Evolutionary conservation across 1,140 invertebrate species (phyloP).

Genomic region (Pogonomyrmex barbatus): DNA sequence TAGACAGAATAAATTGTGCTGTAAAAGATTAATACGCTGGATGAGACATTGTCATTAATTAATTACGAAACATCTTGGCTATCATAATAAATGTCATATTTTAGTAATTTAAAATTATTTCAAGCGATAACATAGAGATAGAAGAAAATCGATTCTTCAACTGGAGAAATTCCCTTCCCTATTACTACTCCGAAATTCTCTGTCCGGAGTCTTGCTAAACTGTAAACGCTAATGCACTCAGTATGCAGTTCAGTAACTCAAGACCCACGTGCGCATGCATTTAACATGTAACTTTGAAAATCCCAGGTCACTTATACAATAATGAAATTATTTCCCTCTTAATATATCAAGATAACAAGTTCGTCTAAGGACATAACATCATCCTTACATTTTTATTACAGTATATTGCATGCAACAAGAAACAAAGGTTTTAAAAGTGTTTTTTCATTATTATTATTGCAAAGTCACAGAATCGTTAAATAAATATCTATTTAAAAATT

Average conservation of each 20-base stretch:
- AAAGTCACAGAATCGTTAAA: background rate
- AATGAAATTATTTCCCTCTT: slow-evolving; percentile 55
- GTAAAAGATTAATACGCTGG: background rate
- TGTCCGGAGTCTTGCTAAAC: slow-evolving; percentile 42
- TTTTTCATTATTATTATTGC: background rate
- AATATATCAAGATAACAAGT: slow-evolving; percentile 25
- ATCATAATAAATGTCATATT: slow-evolving; percentile 6
- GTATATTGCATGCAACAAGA: background rate
- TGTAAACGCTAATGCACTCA: slow-evolving; percentile 42
- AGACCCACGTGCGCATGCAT: slow-evolving; percentile 17
- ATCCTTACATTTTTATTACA: slow-evolving; percentile 31
- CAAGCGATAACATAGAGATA: background rate
- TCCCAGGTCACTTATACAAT: slow-evolving; percentile 54
- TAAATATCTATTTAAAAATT: background rate
- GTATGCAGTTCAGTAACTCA: slow-evolving; percentile 37
- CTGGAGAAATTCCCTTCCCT: background rate
- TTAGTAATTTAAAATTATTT: slow-evolving; percentile 31
- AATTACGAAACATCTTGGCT: background rate
- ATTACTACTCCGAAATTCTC: slow-evolving; percentile 35
- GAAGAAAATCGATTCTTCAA: slow-evolving; percentile 11
- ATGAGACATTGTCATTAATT: background rate
- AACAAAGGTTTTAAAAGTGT: slow-evolving; percentile 2
- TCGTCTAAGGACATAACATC: slow-evolving; percentile 25
- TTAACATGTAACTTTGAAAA: slow-evolving; percentile 52
- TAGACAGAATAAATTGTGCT: background rate